Evolutionary conservation across 2,113 vertebrate genomes (phyloP).

Genomic region (Astatoreochromis straeleni): DNA sequence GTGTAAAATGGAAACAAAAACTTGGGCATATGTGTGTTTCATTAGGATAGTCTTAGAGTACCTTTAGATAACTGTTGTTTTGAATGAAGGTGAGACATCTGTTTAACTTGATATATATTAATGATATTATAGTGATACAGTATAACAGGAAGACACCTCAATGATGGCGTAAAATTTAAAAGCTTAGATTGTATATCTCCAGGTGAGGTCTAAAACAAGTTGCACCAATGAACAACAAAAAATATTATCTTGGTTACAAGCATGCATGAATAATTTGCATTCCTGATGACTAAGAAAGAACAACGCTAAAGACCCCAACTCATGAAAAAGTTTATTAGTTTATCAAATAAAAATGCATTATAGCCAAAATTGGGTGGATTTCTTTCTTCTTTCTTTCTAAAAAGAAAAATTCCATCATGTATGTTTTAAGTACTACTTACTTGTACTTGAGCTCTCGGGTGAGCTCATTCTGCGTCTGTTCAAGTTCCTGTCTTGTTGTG

Average conservation of each 20-base stretch:
- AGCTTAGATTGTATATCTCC: not conserved
- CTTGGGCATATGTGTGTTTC: not conserved
- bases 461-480: slow-evolving; percentile 90
- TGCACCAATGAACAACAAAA: not conserved
- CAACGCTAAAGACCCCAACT: not conserved
- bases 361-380: not conserved
- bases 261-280: not conserved
- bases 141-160: not conserved
- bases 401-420: not conserved
- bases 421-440: slow-evolving; percentile 56
- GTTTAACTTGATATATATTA: not conserved
- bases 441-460: slow-evolving; percentile 96
- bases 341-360: not conserved
- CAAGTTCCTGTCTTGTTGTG: slow-evolving; percentile 88
- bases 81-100: not conserved
- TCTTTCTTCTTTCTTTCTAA: not conserved
- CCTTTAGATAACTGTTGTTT: not conserved
- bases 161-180: not conserved
- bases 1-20: not conserved
- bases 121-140: not conserved
- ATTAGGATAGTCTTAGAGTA: not conserved
- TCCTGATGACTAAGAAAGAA: not conserved
- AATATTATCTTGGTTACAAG: not conserved
- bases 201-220: not conserved
- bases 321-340: not conserved